Base-by-base conservation (phyloP, 1,140 invertebrate genomes). In the Lasaia peninsularis region DNA sequence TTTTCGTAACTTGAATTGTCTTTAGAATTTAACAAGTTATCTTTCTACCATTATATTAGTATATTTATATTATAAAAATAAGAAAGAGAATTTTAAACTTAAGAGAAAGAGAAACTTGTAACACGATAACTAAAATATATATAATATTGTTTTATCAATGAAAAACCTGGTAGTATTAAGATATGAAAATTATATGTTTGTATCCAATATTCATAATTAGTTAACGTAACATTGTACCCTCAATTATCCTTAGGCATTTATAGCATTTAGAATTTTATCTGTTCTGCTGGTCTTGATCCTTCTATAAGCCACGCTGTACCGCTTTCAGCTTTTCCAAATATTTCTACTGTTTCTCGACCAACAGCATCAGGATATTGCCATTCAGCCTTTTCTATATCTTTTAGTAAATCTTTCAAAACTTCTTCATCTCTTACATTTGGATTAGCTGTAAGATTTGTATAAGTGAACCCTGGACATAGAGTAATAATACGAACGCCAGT, bases 381-480 rank as follows among this genome's bases (percentile, higher is more conserved):
- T 3, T 66, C 62, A 16, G 37, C 20, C 33, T 35, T 31, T 35
- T 57, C 1, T 20, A 58, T 24, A 33, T 55, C 35, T 4, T 10
- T 33, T 35, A 54, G 1, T 24, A 58, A 32, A 33, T 55, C 33
- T 4, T n/a, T 28, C 6, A 61, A 2, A 0, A 56, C 14, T 8
- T 64, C 67, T 12, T 70, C 65, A 6, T 70, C 62, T 9, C 58
- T 64, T 2, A 59, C 21, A 3, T 40, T 50, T 0, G 89, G 86
- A 65, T 80, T 73, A 7, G 4, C 7, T 57, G 67, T 12, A 37
- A 92, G 63, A 20, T 78, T 79, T 0, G 90, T 86, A 31, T 81
- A 71, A 0, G 90, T 91, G 0, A 90, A 80, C 7, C 91, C 89
- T 16, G 91, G 91, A 69, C 91, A 91, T n/a, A 92, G 66, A 0